phyloP scores from a whole-genome alignment of 1,140 invertebrate species.

The Philopotamus ludificatus region DNA sequence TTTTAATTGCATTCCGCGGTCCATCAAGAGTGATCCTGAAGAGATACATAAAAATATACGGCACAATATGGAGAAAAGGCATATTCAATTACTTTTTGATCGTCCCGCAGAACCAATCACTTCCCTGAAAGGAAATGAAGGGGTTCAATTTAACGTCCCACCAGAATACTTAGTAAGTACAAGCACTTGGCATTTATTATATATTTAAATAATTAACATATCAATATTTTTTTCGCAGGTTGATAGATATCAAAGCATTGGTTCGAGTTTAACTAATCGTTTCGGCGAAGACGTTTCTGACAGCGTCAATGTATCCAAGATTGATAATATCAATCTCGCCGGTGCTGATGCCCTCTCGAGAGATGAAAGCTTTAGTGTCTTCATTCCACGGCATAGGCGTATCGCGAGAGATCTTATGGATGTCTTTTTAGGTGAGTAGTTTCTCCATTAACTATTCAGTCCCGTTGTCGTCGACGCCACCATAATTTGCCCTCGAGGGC shows the following conservation, averaged over 20 bases:
- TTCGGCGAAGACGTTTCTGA: slow-evolving; percentile 54
- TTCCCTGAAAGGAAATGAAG: slow-evolving; percentile 61
- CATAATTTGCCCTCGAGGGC: too few species aligned
- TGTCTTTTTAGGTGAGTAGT: slow-evolving; percentile 55
- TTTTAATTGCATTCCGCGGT: background rate
- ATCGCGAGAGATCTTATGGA: slow-evolving; percentile 54
- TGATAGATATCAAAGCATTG: slow-evolving; percentile 50
- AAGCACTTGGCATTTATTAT: too few species aligned
- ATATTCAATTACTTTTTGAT: slow-evolving; percentile 60
- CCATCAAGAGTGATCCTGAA: background rate
- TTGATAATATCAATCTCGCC: slow-evolving; percentile 55
- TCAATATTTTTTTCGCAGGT: slow-evolving; percentile 45
- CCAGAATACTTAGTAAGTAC: slow-evolving; percentile 46
- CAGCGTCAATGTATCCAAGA: slow-evolving; percentile 54
- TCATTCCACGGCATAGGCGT: slow-evolving; percentile 56
- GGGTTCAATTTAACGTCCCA: slow-evolving; percentile 62
- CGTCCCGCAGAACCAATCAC: slow-evolving; percentile 64
- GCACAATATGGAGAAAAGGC: slow-evolving; percentile 11
- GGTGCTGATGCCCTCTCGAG: slow-evolving; percentile 52
- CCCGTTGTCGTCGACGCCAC: too few species aligned
- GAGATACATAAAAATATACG: background rate
- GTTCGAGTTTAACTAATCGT: slow-evolving; percentile 52
- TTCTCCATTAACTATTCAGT: too few species aligned
- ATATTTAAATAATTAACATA: background rate
- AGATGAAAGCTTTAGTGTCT: slow-evolving; percentile 57